Base-by-base conservation (phyloP, 2,113 vertebrate genomes). In the Argyrosomus japonicus region DNA sequence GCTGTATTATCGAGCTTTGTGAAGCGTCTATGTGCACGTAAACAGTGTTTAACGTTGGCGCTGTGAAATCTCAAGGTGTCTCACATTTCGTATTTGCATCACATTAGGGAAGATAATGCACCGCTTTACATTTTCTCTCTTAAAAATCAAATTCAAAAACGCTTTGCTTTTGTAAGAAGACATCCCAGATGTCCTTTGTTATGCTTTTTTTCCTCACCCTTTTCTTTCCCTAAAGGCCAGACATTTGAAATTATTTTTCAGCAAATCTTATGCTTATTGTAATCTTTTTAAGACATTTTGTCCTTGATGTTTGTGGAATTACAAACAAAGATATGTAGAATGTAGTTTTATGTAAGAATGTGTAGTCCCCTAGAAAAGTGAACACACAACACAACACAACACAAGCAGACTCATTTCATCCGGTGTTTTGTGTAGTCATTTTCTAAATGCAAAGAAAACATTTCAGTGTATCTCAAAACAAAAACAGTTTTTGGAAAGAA, bases 61-160 rank as follows among this genome's bases (percentile, higher is more conserved):
- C 85, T 71, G 81, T 87, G 79, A 77, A 73, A 81, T 79, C 83
- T 82, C 74, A 73, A 84, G 85, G 83, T 83, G 87, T 90, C 84
- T 90, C 64, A 27, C 67, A 70, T 88, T 84, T 91, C 76, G 83
- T 67, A 64, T 87, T 87, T 90, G 84, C 75, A 82, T 92, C 79
- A 84, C 85, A 84, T 87, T 73, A 83, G 82, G 71, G 67, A 82
- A 79, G 78, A 83, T 89, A 89, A 84, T 63, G 43, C 79, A 74
- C 68, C 50, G 32, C 68, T 87, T 87, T 86, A 73, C 76, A 77
- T 84, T 75, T 87, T 83, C 17, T 74, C 32, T 70, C 72, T 73
- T 54, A 43, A 73, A 90, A 85, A 77, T 88, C 61, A 89, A 89
- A 91, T 79, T 50, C 51, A 32, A 64, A 82, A 87, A 85, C 67